Percentiles rank a stretch among this genome's conserved stretches.
These are phyloP conservation scores for Frankliniella intonsa DNA, from an alignment of 2,888 invertebrate genomes.

Conservation along the genomic window DNA sequence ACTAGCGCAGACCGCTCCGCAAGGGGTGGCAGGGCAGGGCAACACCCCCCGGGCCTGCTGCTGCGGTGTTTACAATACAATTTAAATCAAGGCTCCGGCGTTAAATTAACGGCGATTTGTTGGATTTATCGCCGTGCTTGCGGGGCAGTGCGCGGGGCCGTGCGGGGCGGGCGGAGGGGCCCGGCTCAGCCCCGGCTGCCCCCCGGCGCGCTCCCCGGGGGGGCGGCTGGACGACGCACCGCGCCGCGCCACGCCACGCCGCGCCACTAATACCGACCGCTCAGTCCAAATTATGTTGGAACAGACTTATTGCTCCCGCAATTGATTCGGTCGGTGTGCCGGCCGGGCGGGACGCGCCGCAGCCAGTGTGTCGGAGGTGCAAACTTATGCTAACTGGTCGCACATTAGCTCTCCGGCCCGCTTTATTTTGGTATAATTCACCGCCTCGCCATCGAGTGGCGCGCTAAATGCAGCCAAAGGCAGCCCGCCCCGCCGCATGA, in stretches of 20 bases:
- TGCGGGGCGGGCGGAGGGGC: not conserved
- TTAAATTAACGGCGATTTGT: slow-evolving; percentile 1
- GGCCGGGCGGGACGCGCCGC: not conserved
- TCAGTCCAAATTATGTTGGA: slow-evolving; percentile 22
- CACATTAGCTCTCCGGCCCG: not conserved
- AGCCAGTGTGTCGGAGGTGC: not conserved
- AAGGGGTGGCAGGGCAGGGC: too few species aligned
- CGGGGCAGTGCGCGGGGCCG: not conserved
- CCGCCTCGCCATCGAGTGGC: not conserved
- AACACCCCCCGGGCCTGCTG: not conserved
- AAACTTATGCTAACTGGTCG: not conserved
- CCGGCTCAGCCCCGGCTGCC: not conserved
- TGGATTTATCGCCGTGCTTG: not conserved
- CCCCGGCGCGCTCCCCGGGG: slow-evolving; percentile 14
- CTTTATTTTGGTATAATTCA: slow-evolving; percentile 21
- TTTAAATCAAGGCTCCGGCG: not conserved
- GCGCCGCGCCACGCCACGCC: not conserved
- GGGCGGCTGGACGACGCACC: not conserved
- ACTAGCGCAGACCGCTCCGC: too few species aligned
- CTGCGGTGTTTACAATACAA: slow-evolving; percentile 18
- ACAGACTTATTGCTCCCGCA: not conserved
- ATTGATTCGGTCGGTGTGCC: not conserved
- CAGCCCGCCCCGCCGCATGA: not conserved
- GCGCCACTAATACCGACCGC: not conserved
- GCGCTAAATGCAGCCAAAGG: not conserved